These are phyloP conservation scores for Ramphastos sulfuratus DNA, from an alignment of 2,113 vertebrate species.

Conservation along the genomic window DNA sequence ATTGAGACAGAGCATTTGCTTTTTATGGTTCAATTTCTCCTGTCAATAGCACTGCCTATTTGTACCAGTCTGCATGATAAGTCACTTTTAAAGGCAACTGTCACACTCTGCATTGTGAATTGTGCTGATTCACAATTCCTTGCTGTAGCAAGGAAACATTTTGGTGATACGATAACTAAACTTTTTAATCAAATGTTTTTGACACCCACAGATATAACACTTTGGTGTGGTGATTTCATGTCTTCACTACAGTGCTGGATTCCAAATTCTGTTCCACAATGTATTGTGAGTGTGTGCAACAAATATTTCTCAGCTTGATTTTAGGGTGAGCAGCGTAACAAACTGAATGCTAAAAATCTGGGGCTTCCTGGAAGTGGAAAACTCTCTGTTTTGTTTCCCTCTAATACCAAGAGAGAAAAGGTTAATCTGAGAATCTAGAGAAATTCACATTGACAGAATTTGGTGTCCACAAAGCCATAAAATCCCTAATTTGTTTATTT, in stretches of 20 bases:
- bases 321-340: neutral
- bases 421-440: constrained; percentile 26
- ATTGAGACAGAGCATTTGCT: neutral
- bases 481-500: constrained; percentile 64
- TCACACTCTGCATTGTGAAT: neutral
- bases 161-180: neutral
- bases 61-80: neutral
- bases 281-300: neutral
- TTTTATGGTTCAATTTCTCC: neutral
- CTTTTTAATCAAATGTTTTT: neutral
- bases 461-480: constrained; percentile 11
- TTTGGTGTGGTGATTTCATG: neutral
- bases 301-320: neutral
- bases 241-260: neutral
- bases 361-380: neutral
- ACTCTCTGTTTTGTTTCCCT: neutral
- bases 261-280: neutral
- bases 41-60: neutral
- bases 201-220: neutral
- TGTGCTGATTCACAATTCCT: neutral
- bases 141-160: neutral
- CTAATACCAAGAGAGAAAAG: constrained; percentile 10
- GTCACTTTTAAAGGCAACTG: neutral
- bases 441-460: constrained; percentile 33
- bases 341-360: neutral